Conservation (phyloP, 2,888 invertebrate genomes). For the Noctua janthina region DNA sequence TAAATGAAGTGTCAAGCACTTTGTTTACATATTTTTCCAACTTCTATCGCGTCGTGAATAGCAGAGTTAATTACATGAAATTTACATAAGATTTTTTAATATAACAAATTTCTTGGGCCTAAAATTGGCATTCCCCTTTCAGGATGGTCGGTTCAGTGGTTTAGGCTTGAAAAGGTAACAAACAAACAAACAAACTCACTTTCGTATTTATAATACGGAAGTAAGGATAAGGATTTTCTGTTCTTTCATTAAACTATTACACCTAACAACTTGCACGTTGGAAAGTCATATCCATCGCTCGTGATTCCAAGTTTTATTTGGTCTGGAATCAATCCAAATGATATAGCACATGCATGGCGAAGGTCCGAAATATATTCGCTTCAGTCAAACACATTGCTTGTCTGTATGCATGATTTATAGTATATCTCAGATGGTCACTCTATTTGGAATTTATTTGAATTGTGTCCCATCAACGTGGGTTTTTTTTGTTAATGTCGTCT, state of each 20-base stretch:
- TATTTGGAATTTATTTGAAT: neutral
- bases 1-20: no score
- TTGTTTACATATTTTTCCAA: no score
- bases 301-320: neutral
- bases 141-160: no score
- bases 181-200: no score
- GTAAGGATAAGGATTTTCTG: neutral
- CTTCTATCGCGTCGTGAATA: no score
- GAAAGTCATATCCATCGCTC: neutral
- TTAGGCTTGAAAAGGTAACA: no score
- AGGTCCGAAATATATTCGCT: neutral
- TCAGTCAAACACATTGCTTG: neutral
- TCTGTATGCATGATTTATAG: neutral
- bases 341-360: slow-evolving; percentile 13
- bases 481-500: no score
- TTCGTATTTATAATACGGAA: no score
- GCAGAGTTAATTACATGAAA: no score
- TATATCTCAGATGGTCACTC: neutral
- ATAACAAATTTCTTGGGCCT: no score
- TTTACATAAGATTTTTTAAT: no score
- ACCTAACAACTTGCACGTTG: neutral
- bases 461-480: neutral
- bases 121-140: no score
- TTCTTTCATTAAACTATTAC: neutral
- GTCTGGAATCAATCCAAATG: neutral